Evolutionary conservation across 2,888 invertebrate genomes (phyloP).

Genomic region (Polydrusus tereticollis): DNA sequence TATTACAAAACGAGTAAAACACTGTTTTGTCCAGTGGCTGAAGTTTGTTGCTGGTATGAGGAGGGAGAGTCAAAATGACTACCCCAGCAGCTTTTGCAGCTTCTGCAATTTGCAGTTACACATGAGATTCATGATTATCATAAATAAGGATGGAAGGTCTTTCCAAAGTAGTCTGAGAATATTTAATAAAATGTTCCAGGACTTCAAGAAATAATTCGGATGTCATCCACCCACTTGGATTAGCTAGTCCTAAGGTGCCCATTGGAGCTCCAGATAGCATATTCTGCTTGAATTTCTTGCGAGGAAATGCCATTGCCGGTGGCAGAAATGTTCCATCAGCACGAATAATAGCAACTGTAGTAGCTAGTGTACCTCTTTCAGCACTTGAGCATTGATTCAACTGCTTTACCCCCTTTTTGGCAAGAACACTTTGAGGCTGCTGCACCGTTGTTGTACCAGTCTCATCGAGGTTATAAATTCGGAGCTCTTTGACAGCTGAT

Average conservation of each 20-base stretch:
- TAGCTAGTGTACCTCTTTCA: constrained; percentile 61
- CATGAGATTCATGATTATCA: constrained; percentile 61
- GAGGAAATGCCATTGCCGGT: constrained; percentile 61
- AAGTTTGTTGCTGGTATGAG: neutral
- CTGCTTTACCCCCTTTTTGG: constrained; percentile 53
- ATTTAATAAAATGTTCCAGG: constrained; percentile 62
- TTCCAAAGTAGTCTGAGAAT: constrained; percentile 51
- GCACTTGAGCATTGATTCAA: constrained; percentile 59
- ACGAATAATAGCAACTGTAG: constrained; percentile 57
- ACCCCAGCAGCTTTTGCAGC: neutral
- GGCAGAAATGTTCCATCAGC: constrained; percentile 53
- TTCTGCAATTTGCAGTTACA: constrained; percentile 52
- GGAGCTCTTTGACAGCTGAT: constrained; percentile 37
- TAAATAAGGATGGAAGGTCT: constrained; percentile 57
- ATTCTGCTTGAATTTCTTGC: constrained; percentile 57
- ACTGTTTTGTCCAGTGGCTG: neutral
- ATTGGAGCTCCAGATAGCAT: constrained; percentile 61
- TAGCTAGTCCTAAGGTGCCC: constrained; percentile 60
- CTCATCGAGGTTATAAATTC: constrained; percentile 54
- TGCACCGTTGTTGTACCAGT: constrained; percentile 52
- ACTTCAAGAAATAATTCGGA: constrained; percentile 58
- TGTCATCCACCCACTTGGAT: constrained; percentile 62
- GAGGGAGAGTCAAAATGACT: neutral
- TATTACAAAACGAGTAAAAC: neutral
- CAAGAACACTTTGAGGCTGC: constrained; percentile 51